A percentile compares a stretch with the other conserved stretches of the same genome.
Conservation (phyloP, 1,140 invertebrate genomes). For the Thaumetopoea pityocampa region DNA sequence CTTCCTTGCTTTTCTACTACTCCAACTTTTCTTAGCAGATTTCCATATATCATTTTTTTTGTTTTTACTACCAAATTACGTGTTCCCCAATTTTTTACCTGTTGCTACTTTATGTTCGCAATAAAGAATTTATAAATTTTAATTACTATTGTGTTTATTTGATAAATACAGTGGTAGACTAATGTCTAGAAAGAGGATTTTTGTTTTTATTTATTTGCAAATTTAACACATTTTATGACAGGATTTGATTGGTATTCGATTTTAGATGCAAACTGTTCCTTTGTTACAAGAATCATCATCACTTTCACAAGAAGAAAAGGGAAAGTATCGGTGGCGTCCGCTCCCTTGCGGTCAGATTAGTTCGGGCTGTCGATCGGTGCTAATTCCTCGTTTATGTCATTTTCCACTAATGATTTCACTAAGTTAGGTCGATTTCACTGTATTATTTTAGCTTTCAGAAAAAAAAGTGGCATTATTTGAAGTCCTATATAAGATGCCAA, state of each 20-base stretch:
- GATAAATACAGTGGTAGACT: no score
- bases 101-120: no score
- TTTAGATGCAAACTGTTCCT: constrained; percentile 55
- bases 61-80: no score
- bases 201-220: no score
- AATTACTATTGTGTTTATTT: no score
- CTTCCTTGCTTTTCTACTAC: no score
- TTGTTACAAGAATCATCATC: constrained; percentile 66
- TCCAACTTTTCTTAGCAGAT: no score
- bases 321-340: constrained; percentile 60
- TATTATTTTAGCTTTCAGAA: constrained; percentile 5
- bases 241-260: constrained; percentile 33
- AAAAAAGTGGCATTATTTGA: constrained; percentile 12
- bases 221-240: no score
- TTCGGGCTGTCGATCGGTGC: constrained; percentile 47
- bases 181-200: no score
- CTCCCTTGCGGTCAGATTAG: constrained; percentile 69
- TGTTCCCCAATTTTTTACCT: no score
- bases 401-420: constrained; percentile 51
- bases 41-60: no score
- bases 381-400: constrained; percentile 69
- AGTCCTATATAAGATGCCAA: constrained; percentile 3
- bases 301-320: constrained; percentile 73
- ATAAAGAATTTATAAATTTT: no score
- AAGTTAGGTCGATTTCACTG: constrained; percentile 45